Evolutionary conservation across 2,113 vertebrate genomes (phyloP).

Genomic region (Halichoerus grypus): DNA sequence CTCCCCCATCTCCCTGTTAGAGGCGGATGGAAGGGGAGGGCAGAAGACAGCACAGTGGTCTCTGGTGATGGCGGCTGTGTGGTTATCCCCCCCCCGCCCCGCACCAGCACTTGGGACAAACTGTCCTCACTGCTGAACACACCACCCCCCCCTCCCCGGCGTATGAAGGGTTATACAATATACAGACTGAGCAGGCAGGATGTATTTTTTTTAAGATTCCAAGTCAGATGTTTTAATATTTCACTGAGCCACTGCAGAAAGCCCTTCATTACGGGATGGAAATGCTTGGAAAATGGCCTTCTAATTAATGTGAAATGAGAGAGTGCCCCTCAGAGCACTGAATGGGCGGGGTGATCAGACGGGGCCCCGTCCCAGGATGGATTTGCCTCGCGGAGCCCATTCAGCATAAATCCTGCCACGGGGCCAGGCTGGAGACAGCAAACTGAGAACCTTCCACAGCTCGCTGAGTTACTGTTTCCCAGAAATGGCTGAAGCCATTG

Average conservation of each 20-base stretch:
- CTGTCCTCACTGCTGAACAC: slow-evolving; percentile 16
- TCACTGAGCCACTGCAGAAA: slow-evolving; percentile 80
- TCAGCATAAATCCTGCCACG: slow-evolving; percentile 84
- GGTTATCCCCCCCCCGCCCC: neutral
- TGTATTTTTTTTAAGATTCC: slow-evolving; percentile 65
- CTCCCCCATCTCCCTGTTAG: neutral
- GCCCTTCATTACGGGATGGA: slow-evolving; percentile 81
- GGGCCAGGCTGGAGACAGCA: slow-evolving; percentile 80
- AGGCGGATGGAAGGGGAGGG: neutral
- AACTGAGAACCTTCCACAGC: slow-evolving; percentile 83
- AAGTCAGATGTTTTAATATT: slow-evolving; percentile 81
- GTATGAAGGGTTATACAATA: slow-evolving; percentile 43
- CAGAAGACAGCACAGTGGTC: neutral
- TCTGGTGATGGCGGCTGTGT: neutral
- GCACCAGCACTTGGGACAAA: neutral
- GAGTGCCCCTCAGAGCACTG: slow-evolving; percentile 79
- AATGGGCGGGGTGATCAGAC: slow-evolving; percentile 78
- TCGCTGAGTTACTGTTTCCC: slow-evolving; percentile 63
- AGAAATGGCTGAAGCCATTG: slow-evolving; percentile 79
- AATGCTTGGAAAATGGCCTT: slow-evolving; percentile 84
- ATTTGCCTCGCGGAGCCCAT: slow-evolving; percentile 81
- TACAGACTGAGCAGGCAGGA: slow-evolving; percentile 57
- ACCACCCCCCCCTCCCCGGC: rapidly evolving
- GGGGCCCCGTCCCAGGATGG: slow-evolving; percentile 76
- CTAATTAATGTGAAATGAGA: slow-evolving; percentile 85